Conservation (phyloP, 2,113 vertebrate genomes). For the Prionailurus viverrinus region DNA sequence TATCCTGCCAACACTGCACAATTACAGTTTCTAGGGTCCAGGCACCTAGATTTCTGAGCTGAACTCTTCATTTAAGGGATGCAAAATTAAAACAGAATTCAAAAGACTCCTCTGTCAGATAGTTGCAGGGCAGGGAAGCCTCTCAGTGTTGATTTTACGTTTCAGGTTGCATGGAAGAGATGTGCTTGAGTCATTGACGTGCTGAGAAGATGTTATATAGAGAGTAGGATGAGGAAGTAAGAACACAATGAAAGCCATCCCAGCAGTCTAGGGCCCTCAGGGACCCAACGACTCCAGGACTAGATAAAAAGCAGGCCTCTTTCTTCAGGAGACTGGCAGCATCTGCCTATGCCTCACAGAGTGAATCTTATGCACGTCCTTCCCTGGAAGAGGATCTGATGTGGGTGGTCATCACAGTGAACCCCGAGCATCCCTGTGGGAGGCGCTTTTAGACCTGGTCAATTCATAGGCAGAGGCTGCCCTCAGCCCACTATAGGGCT, state of each 20-base stretch:
- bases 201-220: not conserved
- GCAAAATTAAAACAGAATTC: conserved; percentile 24
- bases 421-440: not conserved
- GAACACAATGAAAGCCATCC: not conserved
- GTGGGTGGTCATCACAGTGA: not conserved
- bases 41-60: not conserved
- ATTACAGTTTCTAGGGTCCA: no score
- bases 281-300: not conserved
- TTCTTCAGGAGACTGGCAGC: not conserved
- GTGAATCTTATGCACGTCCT: fast-evolving
- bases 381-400: not conserved
- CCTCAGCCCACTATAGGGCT: not conserved
- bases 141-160: fast-evolving
- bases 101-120: not conserved
- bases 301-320: not conserved
- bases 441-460: not conserved
- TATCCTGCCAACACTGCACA: not conserved
- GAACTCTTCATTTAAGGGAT: not conserved
- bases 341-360: not conserved
- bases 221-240: not conserved
- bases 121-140: not conserved
- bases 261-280: not conserved
- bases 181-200: not conserved
- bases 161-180: not conserved
- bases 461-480: no score